These are phyloP conservation scores for Himalopsyche anomala DNA, from an alignment of 2,888 invertebrate genomes.

Conservation along the genomic window DNA sequence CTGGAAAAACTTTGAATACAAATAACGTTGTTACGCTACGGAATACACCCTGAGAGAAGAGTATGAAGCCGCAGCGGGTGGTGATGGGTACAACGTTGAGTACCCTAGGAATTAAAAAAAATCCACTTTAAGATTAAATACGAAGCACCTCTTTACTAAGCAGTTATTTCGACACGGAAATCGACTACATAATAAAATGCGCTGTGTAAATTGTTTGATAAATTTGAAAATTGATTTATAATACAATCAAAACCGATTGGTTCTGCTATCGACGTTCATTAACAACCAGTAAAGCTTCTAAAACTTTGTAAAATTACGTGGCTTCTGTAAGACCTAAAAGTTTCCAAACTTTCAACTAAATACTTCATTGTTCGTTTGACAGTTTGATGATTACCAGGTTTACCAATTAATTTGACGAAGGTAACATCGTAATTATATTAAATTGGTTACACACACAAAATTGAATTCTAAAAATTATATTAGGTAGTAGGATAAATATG, in stretches of 20 bases:
- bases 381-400: conserved; percentile 29
- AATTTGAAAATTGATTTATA: not conserved
- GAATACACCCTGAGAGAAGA: too few relatives aligned
- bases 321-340: conserved; percentile 8
- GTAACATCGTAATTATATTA: not conserved
- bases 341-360: not conserved
- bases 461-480: not conserved
- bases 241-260: conserved; percentile 1
- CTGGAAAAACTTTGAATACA: too few relatives aligned
- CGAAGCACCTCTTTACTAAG: too few relatives aligned
- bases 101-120: too few relatives aligned
- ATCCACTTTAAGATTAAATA: too few relatives aligned
- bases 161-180: too few relatives aligned
- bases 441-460: not conserved
- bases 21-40: too few relatives aligned
- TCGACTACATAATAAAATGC: not conserved
- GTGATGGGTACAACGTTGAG: too few relatives aligned
- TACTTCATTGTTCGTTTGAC: conserved; percentile 26
- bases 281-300: conserved; percentile 10
- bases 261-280: not conserved
- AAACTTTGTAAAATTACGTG: not conserved
- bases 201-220: not conserved
- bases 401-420: conserved; percentile 2
- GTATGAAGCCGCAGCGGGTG: too few relatives aligned
- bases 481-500: not conserved